These are phyloP conservation scores for Poecilia velifera DNA, from an alignment of 2,797 vertebrate genomes.

Conservation along the genomic window DNA sequence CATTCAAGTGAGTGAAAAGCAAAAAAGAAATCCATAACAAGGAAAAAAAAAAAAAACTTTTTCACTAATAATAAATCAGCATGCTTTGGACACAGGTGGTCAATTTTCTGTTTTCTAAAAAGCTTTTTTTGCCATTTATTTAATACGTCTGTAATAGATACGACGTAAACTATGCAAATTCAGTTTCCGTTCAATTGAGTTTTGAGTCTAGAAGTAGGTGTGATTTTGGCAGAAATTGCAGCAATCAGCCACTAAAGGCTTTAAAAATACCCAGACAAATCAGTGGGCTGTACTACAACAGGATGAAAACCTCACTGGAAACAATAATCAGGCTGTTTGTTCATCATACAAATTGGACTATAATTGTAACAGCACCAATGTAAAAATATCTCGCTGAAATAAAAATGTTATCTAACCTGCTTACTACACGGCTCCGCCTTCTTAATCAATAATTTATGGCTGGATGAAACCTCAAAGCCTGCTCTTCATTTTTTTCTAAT, in stretches of 20 bases:
- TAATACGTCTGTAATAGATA: not conserved
- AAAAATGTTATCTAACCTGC: not conserved
- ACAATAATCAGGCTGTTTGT: conserved; percentile 10
- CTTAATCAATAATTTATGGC: not conserved
- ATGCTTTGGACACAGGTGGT: not conserved
- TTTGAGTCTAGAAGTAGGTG: conserved; percentile 5
- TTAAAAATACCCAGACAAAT: conserved; percentile 19
- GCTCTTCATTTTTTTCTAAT: not conserved
- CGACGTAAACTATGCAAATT: not conserved
- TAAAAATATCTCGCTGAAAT: not conserved
- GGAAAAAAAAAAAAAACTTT: not conserved
- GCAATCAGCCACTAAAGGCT: conserved; percentile 17
- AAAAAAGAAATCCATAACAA: not conserved
- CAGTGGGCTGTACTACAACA: conserved; percentile 8
- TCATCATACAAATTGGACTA: not conserved
- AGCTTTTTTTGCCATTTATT: not conserved
- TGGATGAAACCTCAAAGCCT: not conserved
- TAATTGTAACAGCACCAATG: not conserved
- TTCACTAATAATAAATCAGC: not conserved
- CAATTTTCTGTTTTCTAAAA: not conserved
- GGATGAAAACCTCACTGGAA: not conserved
- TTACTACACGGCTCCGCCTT: not conserved
- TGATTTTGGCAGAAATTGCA: conserved; percentile 1
- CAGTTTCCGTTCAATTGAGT: not conserved
- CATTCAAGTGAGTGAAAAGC: not conserved